These are phyloP conservation scores for Drosophila vallismaia DNA, from an alignment of 2,888 invertebrate species.

Conservation along the genomic window DNA sequence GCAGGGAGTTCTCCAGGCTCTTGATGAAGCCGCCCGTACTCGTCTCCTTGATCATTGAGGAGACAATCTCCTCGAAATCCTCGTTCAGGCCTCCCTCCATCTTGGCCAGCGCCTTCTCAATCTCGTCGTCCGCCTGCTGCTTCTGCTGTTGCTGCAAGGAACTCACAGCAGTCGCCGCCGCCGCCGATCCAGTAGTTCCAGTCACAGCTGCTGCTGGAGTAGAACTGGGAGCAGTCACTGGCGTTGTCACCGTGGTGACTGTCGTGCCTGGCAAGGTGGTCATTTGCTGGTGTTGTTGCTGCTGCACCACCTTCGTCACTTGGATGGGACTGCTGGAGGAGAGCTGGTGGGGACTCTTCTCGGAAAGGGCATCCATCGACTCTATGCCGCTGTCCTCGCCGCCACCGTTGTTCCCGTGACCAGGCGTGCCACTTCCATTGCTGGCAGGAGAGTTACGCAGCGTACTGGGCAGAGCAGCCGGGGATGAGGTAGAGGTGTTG, in stretches of 20 bases:
- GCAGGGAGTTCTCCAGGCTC: slow-evolving; percentile 30
- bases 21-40: slow-evolving; percentile 10
- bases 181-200: slow-evolving; percentile 7
- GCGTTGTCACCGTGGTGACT: slow-evolving; percentile 32
- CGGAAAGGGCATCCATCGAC: slow-evolving; percentile 96
- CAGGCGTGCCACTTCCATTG: slow-evolving; percentile 85
- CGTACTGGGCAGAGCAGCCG: slow-evolving; percentile 56
- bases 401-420: slow-evolving; percentile 78
- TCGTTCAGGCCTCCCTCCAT: slow-evolving; percentile 85
- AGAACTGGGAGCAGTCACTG: slow-evolving; percentile 41
- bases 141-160: slow-evolving; percentile 20
- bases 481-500: slow-evolving; percentile 43
- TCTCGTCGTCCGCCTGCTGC: slow-evolving; percentile 81
- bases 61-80: slow-evolving; percentile 67
- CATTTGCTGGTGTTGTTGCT: slow-evolving; percentile 44
- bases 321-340: slow-evolving; percentile 86
- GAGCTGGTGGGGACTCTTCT: slow-evolving; percentile 95
- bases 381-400: slow-evolving; percentile 96
- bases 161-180: neutral
- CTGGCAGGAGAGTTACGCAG: slow-evolving; percentile 83
- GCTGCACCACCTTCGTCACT: slow-evolving; percentile 45
- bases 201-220: slow-evolving; percentile 11
- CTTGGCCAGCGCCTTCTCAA: slow-evolving; percentile 89
- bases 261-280: slow-evolving; percentile 26
- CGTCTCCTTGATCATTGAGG: slow-evolving; percentile 53